Base-by-base conservation (phyloP, 1,140 invertebrate genomes). In the Lepidurus couesii region DNA sequence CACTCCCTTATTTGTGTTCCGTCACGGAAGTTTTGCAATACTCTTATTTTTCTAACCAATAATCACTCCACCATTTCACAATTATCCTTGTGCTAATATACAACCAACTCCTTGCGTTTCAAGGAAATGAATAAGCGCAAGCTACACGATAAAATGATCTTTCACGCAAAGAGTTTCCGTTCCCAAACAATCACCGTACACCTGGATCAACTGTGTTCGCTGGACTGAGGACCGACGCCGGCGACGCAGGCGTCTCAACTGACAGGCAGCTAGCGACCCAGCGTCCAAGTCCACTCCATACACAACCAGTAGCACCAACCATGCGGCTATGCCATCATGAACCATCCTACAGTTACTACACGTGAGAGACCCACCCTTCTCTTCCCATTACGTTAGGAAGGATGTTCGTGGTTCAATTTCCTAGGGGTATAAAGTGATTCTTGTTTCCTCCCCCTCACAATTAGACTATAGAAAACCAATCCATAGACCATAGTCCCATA, bases 221-320 rank as follows among this genome's bases (percentile, higher is more conserved):
- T 65, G 16, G 7, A 65, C 53, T 65, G n/a, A 65, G 16, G 16
- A 65, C 53, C 53, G 53, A 65, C 53, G 53, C 53, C 53, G 53
- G 21, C 53, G 53, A 65, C 53, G 53, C 53, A 65, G 53, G 53
- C 53, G 53, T 65, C 21, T 65, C 53, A 21, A 65, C 53, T 65
- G 53, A 65, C 53, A 65, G 21, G 9, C 9, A 65, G n/a, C 53
- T 21, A 65, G 53, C 53, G 53, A 65, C 53, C 53, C 53, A 65
- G 53, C 53, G 53, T 65, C 47, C 53, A 65, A 65, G 53, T 65
- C 53, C 53, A 65, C 53, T 65, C 21, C 53, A n/a, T n/a, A 47
- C 53, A 65, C 53, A 65, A 21, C 53, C 53, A 65, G 53, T 65
- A 65, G 53, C 21, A 65, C 16, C 53, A 13, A 34, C 21, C 53